phyloP scores from a whole-genome alignment of 2,888 invertebrate genomes.

The Psylliodes chrysocephalus region DNA sequence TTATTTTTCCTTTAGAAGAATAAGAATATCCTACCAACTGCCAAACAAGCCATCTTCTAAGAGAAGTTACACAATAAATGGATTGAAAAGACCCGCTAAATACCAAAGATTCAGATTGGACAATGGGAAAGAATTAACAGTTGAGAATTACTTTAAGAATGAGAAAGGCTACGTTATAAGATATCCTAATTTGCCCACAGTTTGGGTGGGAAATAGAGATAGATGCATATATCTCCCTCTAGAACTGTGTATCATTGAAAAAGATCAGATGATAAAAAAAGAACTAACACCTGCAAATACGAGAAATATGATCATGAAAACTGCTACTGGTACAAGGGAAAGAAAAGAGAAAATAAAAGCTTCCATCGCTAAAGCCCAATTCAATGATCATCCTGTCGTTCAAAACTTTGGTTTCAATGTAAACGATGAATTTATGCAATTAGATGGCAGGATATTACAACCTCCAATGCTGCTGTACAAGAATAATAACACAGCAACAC shows the following conservation, averaged over 20 bases:
- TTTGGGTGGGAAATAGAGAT: conserved; percentile 73
- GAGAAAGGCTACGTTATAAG: conserved; percentile 61
- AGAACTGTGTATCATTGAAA: conserved; percentile 82
- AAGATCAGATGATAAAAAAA: conserved; percentile 79
- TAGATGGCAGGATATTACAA: not conserved
- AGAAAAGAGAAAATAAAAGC: conserved; percentile 83
- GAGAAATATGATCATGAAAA: conserved; percentile 83
- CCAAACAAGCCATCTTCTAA: conserved; percentile 61
- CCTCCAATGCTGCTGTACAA: not conserved
- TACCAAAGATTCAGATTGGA: conserved; percentile 59
- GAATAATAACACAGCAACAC: not conserved
- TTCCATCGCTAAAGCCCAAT: conserved; percentile 41
- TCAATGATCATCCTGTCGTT: conserved; percentile 68
- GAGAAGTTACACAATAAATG: conserved; percentile 65
- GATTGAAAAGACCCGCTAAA: conserved; percentile 58
- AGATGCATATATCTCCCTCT: conserved; percentile 83
- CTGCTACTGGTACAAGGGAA: conserved; percentile 83
- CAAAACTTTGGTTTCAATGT: not conserved
- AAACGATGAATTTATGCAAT: not conserved
- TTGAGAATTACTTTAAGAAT: conserved; percentile 64
- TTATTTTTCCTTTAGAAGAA: conserved; percentile 42
- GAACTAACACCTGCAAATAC: conserved; percentile 88
- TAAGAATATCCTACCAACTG: conserved; percentile 65
- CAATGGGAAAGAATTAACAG: conserved; percentile 56
- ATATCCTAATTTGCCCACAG: conserved; percentile 80